Percentiles rank a stretch among this genome's conserved stretches.
Conservation (phyloP, 2,797 vertebrate species). For the Podargus strigoides region DNA sequence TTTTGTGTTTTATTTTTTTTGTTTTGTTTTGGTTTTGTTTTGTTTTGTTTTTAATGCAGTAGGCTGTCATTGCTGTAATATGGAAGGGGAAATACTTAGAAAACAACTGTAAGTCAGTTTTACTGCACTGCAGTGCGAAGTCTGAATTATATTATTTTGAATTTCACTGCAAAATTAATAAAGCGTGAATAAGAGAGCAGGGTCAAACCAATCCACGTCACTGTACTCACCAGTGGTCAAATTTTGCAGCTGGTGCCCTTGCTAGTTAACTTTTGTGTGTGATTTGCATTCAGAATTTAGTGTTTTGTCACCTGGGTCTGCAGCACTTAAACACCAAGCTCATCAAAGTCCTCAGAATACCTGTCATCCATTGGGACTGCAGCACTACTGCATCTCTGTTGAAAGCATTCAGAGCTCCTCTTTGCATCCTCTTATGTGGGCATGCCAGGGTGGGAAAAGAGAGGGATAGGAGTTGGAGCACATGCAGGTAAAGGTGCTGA, state of each 20-base stretch:
- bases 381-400: neutral
- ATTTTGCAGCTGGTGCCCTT: neutral
- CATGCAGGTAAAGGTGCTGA: neutral
- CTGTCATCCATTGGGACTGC: neutral
- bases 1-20: neutral
- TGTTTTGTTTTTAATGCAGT: neutral
- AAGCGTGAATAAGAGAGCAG: neutral
- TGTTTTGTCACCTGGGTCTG: neutral
- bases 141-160: neutral
- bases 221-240: neutral
- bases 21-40: no score
- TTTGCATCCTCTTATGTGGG: rapidly evolving
- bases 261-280: neutral
- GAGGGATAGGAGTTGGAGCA: neutral
- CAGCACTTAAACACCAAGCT: neutral
- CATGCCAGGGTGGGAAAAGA: neutral
- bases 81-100: neutral
- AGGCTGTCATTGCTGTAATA: neutral
- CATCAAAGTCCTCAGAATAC: neutral
- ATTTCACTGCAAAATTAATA: neutral
- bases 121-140: neutral
- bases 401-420: neutral
- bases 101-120: neutral
- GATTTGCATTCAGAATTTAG: neutral
- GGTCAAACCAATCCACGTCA: neutral